Conservation (phyloP, 2,797 vertebrate species). For the Oreonectes daqikongensis region DNA sequence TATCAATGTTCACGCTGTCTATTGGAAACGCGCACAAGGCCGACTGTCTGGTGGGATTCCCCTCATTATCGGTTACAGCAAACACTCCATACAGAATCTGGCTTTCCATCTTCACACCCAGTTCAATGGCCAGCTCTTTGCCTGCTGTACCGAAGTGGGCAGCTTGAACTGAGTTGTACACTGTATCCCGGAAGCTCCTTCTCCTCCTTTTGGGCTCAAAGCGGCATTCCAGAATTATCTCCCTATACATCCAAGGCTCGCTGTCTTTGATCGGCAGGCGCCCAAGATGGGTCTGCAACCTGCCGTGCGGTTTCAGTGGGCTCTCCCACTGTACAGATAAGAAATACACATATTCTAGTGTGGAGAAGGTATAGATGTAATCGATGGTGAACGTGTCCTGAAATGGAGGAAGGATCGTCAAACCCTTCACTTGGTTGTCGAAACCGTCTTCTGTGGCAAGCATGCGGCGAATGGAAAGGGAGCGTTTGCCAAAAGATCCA, state of each 20-base stretch:
- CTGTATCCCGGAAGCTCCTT: slow-evolving; percentile 69
- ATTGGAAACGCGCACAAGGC: slow-evolving; percentile 92
- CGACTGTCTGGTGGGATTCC: slow-evolving; percentile 70
- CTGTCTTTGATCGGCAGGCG: slow-evolving; percentile 75
- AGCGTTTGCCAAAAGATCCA: slow-evolving; percentile 78
- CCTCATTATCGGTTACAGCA: slow-evolving; percentile 71
- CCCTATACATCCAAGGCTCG: slow-evolving; percentile 82
- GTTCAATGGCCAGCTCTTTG: slow-evolving; percentile 78
- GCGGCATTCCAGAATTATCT: slow-evolving; percentile 88
- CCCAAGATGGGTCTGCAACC: slow-evolving; percentile 83
- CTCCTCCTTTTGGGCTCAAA: slow-evolving; percentile 84
- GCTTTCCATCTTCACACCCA: slow-evolving; percentile 76
- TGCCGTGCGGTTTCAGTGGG: slow-evolving; percentile 34
- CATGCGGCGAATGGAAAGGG: slow-evolving; percentile 83
- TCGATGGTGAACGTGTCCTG: slow-evolving; percentile 81
- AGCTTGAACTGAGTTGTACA: slow-evolving; percentile 87
- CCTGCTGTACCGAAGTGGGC: slow-evolving; percentile 84
- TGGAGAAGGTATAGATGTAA: slow-evolving; percentile 86
- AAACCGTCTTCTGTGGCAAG: slow-evolving; percentile 86
- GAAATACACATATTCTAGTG: slow-evolving; percentile 81
- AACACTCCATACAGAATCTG: slow-evolving; percentile 89
- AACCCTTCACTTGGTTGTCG: slow-evolving; percentile 59
- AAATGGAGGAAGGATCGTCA: slow-evolving; percentile 82
- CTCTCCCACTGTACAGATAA: slow-evolving; percentile 83
- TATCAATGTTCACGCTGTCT: slow-evolving; percentile 77